A percentile compares a stretch with the other conserved stretches of the same genome.
Evolutionary conservation across 2,113 vertebrate genomes (phyloP).

Genomic region (Xiphophorus maculatus): DNA sequence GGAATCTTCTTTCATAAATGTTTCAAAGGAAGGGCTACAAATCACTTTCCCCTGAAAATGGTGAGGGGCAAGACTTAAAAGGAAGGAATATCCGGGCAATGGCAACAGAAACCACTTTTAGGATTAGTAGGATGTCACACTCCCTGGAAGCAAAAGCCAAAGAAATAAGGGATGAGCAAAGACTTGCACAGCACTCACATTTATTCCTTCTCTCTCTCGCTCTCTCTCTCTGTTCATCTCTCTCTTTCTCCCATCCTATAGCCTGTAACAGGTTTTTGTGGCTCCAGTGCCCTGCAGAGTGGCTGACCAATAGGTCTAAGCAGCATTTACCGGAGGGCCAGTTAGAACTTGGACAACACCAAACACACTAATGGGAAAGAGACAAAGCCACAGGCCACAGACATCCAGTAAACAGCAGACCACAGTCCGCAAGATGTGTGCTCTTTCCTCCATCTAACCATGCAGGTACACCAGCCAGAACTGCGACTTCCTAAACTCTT

Average conservation of each 20-base stretch:
- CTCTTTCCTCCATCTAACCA: slow-evolving; percentile 67
- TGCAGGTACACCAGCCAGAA: slow-evolving; percentile 68
- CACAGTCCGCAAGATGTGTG: slow-evolving; percentile 74
- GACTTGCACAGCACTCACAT: not conserved
- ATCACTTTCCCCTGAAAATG: too few relatives aligned
- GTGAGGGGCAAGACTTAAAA: not conserved
- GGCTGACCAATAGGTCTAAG: slow-evolving; percentile 65
- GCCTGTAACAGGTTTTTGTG: slow-evolving; percentile 75
- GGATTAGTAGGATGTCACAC: too few relatives aligned
- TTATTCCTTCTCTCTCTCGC: slow-evolving; percentile 36
- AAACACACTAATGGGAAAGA: slow-evolving; percentile 79
- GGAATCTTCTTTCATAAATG: too few relatives aligned
- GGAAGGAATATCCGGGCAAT: too few relatives aligned
- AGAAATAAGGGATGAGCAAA: not conserved
- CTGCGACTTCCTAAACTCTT: slow-evolving; percentile 56
- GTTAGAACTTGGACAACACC: slow-evolving; percentile 72
- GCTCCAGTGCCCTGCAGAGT: slow-evolving; percentile 68
- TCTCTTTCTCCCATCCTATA: slow-evolving; percentile 54
- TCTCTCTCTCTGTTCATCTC: slow-evolving; percentile 57
- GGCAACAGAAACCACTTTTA: too few relatives aligned
- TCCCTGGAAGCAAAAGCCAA: not conserved
- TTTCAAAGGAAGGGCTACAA: too few relatives aligned
- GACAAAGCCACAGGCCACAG: slow-evolving; percentile 82
- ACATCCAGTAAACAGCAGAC: slow-evolving; percentile 80
- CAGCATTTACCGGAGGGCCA: slow-evolving; percentile 78